phyloP scores from a whole-genome alignment of 1,140 invertebrate genomes.

The Rhopalosiphum maidis region DNA sequence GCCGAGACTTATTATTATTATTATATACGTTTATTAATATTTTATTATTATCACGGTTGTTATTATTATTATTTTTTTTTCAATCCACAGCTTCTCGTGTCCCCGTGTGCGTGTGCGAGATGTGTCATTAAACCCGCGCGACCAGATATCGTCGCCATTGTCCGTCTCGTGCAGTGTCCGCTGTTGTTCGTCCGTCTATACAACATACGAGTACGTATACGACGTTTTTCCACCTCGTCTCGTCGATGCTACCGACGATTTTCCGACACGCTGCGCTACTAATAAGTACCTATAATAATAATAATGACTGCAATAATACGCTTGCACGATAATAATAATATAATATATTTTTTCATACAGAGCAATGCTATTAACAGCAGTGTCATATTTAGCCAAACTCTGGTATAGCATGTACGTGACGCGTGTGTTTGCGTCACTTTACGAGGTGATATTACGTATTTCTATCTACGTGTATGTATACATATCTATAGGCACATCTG shows the following conservation, averaged over 20 bases:
- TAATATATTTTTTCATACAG: neutral
- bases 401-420: neutral
- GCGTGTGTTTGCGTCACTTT: neutral
- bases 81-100: neutral
- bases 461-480: too few relatives aligned
- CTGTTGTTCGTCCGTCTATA: neutral
- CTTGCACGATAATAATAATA: neutral
- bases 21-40: neutral
- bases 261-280: neutral
- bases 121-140: slow-evolving; percentile 44
- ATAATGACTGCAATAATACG: slow-evolving; percentile 20
- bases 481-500: neutral
- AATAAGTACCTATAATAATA: slow-evolving; percentile 7
- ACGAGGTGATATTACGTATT: neutral
- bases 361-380: neutral
- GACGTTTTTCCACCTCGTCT: neutral
- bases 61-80: neutral
- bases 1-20: neutral
- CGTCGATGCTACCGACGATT: slow-evolving; percentile 1
- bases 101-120: neutral
- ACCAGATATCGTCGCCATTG: slow-evolving; percentile 19
- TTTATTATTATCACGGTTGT: neutral
- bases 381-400: neutral
- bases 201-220: too few relatives aligned
- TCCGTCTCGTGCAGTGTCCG: neutral